Percentiles rank a stretch among this genome's conserved stretches.
These are phyloP conservation scores for Halocaridina rubra DNA, from an alignment of 2,888 invertebrate genomes.

Conservation along the genomic window DNA sequence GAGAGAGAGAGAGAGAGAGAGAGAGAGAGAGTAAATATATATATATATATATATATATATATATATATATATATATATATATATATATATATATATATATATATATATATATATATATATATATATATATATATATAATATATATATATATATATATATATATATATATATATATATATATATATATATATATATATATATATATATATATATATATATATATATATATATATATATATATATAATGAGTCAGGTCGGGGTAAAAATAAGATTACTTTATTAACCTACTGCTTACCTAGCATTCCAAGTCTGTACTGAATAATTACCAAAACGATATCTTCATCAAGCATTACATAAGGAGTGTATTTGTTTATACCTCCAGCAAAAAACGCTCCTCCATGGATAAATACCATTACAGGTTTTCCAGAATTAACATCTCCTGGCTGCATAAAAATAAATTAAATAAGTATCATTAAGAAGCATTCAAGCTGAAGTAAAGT, in stretches of 20 bases:
- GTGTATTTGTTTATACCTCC: neutral
- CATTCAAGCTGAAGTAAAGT: no score
- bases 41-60: neutral
- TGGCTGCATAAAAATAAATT: neutral
- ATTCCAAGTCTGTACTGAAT: conserved; percentile 40
- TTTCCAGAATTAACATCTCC: neutral
- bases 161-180: neutral
- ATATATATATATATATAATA: neutral
- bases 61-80: neutral
- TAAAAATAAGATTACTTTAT: neutral
- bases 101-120: neutral
- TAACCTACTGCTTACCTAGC: conserved; percentile 14
- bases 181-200: neutral
- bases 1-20: neutral
- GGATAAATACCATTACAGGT: conserved; percentile 37
- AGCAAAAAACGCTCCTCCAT: conserved; percentile 23
- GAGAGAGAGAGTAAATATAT: neutral
- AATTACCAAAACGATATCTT: conserved; percentile 9
- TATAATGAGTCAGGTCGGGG: neutral
- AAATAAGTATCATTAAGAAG: no score
- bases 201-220: neutral
- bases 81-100: neutral
- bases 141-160: neutral
- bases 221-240: neutral
- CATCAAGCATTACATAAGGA: conserved; percentile 6